phyloP scores from a whole-genome alignment of 2,113 vertebrate genomes.

The Turnix velox region DNA sequence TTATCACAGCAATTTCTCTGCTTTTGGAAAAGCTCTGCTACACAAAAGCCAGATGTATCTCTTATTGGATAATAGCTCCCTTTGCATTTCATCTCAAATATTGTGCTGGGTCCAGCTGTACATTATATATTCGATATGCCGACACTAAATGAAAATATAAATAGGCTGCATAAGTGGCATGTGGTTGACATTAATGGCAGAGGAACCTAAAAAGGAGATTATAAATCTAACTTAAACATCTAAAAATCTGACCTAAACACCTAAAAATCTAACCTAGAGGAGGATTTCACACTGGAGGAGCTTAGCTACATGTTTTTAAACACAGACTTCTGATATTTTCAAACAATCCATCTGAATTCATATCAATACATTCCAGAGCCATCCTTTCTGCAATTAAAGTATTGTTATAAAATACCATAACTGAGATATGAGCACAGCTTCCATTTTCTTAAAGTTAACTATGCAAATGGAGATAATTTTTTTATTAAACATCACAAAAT shows the following conservation, averaged over 20 bases:
- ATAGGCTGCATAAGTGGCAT: background rate
- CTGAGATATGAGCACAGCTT: background rate
- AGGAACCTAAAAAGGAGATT: background rate
- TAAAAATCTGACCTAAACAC: background rate
- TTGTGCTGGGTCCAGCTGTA: background rate
- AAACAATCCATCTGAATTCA: background rate
- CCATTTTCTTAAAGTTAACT: background rate
- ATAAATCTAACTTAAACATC: background rate
- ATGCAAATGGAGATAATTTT: background rate
- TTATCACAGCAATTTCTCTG: background rate
- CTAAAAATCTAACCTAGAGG: background rate
- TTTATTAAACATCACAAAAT: background rate
- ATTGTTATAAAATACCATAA: background rate
- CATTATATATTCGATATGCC: background rate
- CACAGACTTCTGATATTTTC: background rate
- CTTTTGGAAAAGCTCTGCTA: constrained; percentile 14
- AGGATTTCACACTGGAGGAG: background rate
- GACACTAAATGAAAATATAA: background rate
- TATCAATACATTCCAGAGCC: background rate
- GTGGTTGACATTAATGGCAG: background rate
- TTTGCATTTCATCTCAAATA: background rate
- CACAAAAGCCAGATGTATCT: constrained; percentile 17
- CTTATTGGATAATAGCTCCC: background rate
- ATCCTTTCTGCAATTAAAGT: background rate
- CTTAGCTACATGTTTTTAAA: background rate